Conservation (phyloP, 1,140 invertebrate species). For the Agrypnia vestita region DNA sequence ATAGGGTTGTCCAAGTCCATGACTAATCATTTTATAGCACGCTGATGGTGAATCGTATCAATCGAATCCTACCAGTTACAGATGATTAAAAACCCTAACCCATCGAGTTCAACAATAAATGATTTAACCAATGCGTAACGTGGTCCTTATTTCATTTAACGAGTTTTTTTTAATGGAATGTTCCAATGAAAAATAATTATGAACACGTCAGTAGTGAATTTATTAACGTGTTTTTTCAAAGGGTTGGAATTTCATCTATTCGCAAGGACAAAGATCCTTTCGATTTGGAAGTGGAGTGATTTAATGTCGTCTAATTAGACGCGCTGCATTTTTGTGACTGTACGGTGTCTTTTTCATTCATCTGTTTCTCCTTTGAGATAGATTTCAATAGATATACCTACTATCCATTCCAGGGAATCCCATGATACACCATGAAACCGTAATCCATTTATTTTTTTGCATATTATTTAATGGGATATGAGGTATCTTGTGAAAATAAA, state of each 20-base stretch:
- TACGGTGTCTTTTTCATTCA: not conserved
- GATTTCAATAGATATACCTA: too few relatives aligned
- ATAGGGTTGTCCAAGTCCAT: not conserved
- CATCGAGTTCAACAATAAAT: too few relatives aligned
- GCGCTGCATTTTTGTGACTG: not conserved
- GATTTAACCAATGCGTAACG: not conserved
- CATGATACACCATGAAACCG: too few relatives aligned
- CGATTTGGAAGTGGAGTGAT: not conserved
- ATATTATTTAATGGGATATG: too few relatives aligned
- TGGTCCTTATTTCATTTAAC: conserved; percentile 7
- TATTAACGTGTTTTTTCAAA: not conserved
- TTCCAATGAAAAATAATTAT: conserved; percentile 19
- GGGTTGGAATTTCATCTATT: conserved; percentile 3
- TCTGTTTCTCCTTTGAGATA: too few relatives aligned
- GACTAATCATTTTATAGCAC: not conserved
- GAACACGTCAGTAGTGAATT: conserved; percentile 8
- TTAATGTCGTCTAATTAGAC: not conserved
- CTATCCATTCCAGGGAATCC: too few relatives aligned
- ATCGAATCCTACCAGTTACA: conserved; percentile 2
- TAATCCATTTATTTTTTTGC: too few relatives aligned
- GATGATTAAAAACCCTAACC: not conserved
- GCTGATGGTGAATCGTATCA: conserved; percentile 6
- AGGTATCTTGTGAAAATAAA: too few relatives aligned
- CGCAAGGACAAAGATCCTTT: not conserved
- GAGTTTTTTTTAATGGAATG: not conserved